Percentiles rank a stretch among this genome's conserved stretches.
These are phyloP conservation scores for Leptinotarsa peninsularis DNA, from an alignment of 2,888 invertebrate genomes.

Conservation along the genomic window DNA sequence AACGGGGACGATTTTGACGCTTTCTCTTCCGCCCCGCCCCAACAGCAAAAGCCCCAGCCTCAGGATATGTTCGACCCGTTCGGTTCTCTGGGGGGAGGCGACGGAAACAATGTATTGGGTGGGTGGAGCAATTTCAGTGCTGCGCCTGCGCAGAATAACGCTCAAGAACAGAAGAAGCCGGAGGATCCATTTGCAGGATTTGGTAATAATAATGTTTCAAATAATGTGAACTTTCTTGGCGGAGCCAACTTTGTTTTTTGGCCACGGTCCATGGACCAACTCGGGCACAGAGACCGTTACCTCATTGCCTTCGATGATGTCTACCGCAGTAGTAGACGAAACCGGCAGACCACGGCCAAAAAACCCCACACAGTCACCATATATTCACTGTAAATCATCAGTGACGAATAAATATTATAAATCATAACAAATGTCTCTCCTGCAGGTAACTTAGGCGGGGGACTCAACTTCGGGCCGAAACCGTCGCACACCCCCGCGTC, in stretches of 20 bases:
- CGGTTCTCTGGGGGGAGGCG: constrained; percentile 63
- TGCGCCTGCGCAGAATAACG: constrained; percentile 1
- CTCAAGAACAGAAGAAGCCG: constrained; percentile 64
- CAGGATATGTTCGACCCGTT: constrained; percentile 75
- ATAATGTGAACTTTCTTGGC: too few relatives aligned
- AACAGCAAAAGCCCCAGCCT: constrained; percentile 37
- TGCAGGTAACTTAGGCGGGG: constrained; percentile 44
- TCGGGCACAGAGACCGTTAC: too few relatives aligned
- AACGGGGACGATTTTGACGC: constrained; percentile 60
- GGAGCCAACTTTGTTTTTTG: neutral
- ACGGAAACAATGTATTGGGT: constrained; percentile 59
- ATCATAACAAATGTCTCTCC: neutral
- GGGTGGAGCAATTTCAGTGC: constrained; percentile 55
- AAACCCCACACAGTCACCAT: too few relatives aligned
- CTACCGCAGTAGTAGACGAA: too few relatives aligned
- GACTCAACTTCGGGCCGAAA: constrained; percentile 37
- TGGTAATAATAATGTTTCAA: constrained; percentile 59
- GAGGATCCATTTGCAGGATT: constrained; percentile 83
- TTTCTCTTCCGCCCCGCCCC: constrained; percentile 38
- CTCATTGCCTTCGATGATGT: too few relatives aligned
- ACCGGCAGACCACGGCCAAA: too few relatives aligned
- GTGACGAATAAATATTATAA: neutral
- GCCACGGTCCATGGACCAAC: neutral
- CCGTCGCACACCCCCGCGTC: constrained; percentile 31
- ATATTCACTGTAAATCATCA: neutral